Conservation (phyloP, 2,797 vertebrate species). For the Tangara arthus region DNA sequence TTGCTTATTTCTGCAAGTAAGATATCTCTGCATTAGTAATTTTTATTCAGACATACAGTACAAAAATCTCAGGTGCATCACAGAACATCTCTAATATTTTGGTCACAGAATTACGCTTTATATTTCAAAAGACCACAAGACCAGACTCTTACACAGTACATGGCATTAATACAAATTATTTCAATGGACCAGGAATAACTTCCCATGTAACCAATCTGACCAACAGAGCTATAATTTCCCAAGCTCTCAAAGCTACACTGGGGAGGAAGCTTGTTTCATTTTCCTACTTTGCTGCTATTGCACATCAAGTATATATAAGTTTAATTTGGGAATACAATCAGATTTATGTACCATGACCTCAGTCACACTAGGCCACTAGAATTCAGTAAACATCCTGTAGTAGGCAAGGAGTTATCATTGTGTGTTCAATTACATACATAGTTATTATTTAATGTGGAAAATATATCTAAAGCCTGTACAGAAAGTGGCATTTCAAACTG, state of each 20-base stretch:
- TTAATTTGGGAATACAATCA: not conserved
- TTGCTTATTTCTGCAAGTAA: not conserved
- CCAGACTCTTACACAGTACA: rapidly evolving
- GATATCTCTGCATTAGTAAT: not conserved
- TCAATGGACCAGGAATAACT: not conserved
- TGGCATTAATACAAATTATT: not conserved
- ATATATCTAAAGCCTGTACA: not conserved
- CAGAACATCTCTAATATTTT: not conserved
- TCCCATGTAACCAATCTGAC: not conserved
- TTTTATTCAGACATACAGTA: not conserved
- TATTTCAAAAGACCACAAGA: not conserved
- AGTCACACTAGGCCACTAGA: not conserved
- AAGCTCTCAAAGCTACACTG: not conserved
- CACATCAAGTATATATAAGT: not conserved
- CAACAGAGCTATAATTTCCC: not conserved
- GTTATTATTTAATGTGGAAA: not conserved
- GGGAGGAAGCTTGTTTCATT: not conserved
- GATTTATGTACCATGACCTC: not conserved
- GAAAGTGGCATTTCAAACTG: not conserved
- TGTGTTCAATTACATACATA: not conserved
- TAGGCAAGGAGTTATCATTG: not conserved
- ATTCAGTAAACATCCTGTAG: not conserved
- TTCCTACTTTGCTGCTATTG: not conserved
- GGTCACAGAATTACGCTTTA: not conserved
- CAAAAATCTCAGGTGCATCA: not conserved